Evolutionary conservation across 92 coral and sea anemone species (phyloP).

Genomic region (Umimayanthus chanpuru): DNA sequence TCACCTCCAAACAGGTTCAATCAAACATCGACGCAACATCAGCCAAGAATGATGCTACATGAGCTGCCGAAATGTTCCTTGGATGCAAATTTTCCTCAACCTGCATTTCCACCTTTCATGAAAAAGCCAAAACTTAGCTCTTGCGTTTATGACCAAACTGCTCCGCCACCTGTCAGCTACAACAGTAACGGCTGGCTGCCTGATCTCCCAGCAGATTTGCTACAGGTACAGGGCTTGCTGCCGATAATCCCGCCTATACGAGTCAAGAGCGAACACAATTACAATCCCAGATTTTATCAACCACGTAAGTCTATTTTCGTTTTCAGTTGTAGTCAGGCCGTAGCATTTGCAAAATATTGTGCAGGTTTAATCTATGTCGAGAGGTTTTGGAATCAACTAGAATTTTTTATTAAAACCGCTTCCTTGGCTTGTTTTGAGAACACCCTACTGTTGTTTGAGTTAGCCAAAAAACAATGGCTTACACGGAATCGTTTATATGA

Average conservation of each 20-base stretch:
- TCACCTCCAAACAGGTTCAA: not conserved
- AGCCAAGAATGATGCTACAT: conserved; percentile 38
- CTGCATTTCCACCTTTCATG: not conserved
- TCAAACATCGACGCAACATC: not conserved
- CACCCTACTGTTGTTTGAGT: conserved; percentile 22
- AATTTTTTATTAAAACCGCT: not conserved
- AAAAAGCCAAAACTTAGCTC: conserved; percentile 32
- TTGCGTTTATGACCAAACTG: conserved; percentile 15
- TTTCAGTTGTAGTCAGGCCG: not conserved
- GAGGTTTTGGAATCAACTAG: not conserved
- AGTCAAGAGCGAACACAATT: conserved; percentile 27
- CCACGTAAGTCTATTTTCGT: conserved; percentile 31
- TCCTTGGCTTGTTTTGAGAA: not conserved
- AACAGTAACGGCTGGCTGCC: conserved; percentile 18
- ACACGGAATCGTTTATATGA: not conserved
- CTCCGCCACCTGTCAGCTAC: conserved; percentile 18
- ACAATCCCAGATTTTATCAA: conserved; percentile 21
- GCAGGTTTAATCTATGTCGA: not conserved
- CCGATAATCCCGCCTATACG: conserved; percentile 10
- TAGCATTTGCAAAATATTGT: not conserved
- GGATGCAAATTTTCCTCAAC: not conserved
- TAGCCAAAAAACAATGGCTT: not conserved
- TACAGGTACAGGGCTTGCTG: not conserved
- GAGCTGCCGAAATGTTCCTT: conserved; percentile 7
- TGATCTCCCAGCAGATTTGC: not conserved